Conservation (phyloP, 2,797 vertebrate genomes). For the Urophycis tenuis region DNA sequence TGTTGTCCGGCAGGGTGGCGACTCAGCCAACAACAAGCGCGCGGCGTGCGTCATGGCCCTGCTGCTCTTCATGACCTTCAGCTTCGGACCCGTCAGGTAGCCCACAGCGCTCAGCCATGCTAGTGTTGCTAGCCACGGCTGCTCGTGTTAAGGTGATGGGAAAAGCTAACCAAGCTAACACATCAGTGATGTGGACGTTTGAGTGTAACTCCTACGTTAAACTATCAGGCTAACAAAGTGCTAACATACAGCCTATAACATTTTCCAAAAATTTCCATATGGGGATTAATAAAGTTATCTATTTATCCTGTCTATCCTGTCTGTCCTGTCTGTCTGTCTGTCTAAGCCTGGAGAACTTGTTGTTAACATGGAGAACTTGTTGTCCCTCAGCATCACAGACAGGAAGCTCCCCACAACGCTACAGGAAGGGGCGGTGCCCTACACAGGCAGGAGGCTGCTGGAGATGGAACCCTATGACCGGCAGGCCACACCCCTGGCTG, state of each 20-base stretch:
- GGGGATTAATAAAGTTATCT: too few relatives aligned
- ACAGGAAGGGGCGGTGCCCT: slow-evolving; percentile 53
- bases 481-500: slow-evolving; percentile 6
- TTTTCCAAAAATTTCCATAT: too few relatives aligned
- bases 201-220: too few relatives aligned
- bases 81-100: slow-evolving; percentile 84
- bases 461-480: slow-evolving; percentile 57
- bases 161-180: neutral
- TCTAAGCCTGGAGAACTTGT: too few relatives aligned
- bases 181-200: too few relatives aligned
- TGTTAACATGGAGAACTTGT: neutral
- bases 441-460: slow-evolving; percentile 71
- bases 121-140: neutral
- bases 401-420: slow-evolving; percentile 56
- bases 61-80: slow-evolving; percentile 85
- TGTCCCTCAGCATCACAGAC: slow-evolving; percentile 73
- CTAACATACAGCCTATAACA: too few relatives aligned
- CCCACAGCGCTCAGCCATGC: neutral
- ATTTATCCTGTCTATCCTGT: too few relatives aligned
- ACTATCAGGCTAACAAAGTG: too few relatives aligned
- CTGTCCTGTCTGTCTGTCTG: too few relatives aligned
- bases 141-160: neutral
- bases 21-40: slow-evolving; percentile 75
- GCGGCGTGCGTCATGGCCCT: slow-evolving; percentile 83
- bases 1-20: slow-evolving; percentile 58